These are phyloP conservation scores for Drosophila meridiana DNA, from an alignment of 2,888 invertebrate genomes.

Conservation along the genomic window DNA sequence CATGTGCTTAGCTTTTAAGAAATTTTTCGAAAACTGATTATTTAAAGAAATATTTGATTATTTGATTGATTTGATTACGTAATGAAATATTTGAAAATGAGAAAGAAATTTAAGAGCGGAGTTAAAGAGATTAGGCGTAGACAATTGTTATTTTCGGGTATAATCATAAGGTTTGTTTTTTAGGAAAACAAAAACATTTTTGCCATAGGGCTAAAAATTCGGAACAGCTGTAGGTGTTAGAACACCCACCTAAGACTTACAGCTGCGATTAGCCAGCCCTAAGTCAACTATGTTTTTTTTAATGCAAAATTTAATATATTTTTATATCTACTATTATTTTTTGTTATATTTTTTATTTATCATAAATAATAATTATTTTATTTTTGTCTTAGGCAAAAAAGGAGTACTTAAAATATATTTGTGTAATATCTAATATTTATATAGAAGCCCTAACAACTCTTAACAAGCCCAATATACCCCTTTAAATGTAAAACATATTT, in stretches of 20 bases:
- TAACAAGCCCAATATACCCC: background rate
- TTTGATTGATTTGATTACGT: no score
- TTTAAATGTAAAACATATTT: background rate
- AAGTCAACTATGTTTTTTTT: conserved; percentile 16
- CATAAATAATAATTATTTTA: no score
- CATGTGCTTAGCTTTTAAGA: conserved; percentile 42
- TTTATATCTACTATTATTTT: background rate
- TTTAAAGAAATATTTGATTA: no score
- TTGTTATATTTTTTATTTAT: background rate
- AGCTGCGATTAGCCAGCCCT: background rate
- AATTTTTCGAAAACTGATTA: conserved; percentile 8
- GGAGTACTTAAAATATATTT: background rate
- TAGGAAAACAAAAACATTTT: conserved; percentile 24
- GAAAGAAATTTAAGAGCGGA: background rate
- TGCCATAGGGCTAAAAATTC: background rate
- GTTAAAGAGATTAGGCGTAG: background rate
- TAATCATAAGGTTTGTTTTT: background rate
- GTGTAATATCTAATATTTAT: background rate
- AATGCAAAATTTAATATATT: background rate
- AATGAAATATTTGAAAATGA: background rate
- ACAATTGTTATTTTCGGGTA: background rate
- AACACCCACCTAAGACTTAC: conserved; percentile 50
- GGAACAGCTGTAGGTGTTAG: background rate
- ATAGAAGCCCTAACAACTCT: background rate
- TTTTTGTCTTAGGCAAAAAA: no score